A percentile compares a stretch with the other conserved stretches of the same genome.
phyloP scores from a whole-genome alignment of 1,140 invertebrate genomes.

The Manduca sexta region DNA sequence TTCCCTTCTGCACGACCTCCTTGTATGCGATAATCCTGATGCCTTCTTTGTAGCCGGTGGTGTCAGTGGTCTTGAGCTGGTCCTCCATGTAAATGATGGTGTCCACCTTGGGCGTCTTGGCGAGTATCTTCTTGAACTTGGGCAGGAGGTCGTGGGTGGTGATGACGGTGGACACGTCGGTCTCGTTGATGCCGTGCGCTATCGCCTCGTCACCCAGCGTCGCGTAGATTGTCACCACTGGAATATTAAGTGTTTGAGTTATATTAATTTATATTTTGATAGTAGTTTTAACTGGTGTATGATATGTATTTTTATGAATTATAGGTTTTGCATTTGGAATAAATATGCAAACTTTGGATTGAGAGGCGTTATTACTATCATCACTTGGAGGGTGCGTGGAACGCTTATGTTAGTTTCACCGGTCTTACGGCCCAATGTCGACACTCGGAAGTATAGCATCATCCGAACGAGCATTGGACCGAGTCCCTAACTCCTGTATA shows the following conservation, averaged over 20 bases:
- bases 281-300: too few species aligned
- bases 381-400: too few species aligned
- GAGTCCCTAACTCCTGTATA: too few species aligned
- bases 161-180: constrained; percentile 92
- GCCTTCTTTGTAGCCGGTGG: constrained; percentile 78
- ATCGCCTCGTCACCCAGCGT: constrained; percentile 97
- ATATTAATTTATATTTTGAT: too few species aligned
- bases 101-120: constrained; percentile 79
- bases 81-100: constrained; percentile 93
- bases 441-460: too few species aligned
- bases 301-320: too few species aligned
- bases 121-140: constrained; percentile 88
- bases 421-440: too few species aligned
- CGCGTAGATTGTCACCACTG: constrained; percentile 96
- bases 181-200: constrained; percentile 95
- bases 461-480: too few species aligned
- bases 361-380: too few species aligned
- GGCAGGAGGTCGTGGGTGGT: constrained; percentile 91
- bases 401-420: too few species aligned
- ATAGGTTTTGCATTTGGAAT: too few species aligned
- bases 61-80: constrained; percentile 82
- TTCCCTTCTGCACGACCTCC: constrained; percentile 68
- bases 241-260: neutral
- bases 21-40: constrained; percentile 80
- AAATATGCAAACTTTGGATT: too few species aligned